Conservation (phyloP, 1,140 invertebrate genomes). For the Drosophila tani region DNA sequence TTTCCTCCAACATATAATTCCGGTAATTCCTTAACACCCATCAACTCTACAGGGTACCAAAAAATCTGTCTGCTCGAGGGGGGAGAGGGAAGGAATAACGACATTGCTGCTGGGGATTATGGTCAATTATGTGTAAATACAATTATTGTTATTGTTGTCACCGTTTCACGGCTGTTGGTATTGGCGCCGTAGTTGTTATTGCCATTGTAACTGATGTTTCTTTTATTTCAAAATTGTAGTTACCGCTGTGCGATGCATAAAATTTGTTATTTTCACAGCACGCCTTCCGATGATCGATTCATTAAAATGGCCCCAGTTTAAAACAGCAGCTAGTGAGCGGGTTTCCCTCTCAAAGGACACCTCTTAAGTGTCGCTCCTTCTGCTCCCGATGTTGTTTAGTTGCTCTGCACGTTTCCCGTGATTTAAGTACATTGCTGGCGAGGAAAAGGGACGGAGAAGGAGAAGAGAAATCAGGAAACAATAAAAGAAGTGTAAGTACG, state of each 20-base stretch:
- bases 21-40: neutral
- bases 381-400: constrained; percentile 36
- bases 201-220: constrained; percentile 50
- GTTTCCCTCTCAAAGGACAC: neutral
- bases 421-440: constrained; percentile 41
- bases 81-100: constrained; percentile 5
- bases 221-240: constrained; percentile 55
- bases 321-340: constrained; percentile 1
- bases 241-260: constrained; percentile 36
- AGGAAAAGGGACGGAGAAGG: neutral
- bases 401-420: constrained; percentile 48
- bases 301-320: constrained; percentile 13
- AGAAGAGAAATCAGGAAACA: constrained; percentile 37
- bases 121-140: constrained; percentile 82
- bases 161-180: constrained; percentile 49
- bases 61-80: constrained; percentile 30
- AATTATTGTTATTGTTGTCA: constrained; percentile 78
- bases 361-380: constrained; percentile 7
- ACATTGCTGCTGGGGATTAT: constrained; percentile 70
- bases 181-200: constrained; percentile 39
- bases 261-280: constrained; percentile 43
- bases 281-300: constrained; percentile 24
- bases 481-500: constrained; percentile 46
- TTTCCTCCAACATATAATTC: neutral
- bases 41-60: neutral